phyloP scores from a whole-genome alignment of 2,888 invertebrate species.

The Gortyna flavago region DNA sequence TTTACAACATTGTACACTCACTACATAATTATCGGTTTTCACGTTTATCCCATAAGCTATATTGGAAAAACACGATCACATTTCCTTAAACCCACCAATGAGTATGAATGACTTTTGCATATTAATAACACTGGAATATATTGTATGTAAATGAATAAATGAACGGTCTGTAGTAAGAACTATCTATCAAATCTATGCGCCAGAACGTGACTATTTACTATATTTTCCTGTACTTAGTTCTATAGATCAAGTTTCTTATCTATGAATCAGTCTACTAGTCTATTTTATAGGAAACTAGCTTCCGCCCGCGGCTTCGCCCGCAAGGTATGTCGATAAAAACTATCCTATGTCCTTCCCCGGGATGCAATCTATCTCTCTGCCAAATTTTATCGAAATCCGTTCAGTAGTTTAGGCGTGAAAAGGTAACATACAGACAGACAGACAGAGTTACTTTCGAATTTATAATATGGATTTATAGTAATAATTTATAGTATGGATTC shows the following conservation, averaged over 20 bases:
- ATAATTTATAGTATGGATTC: too few relatives aligned
- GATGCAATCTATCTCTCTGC: too few relatives aligned
- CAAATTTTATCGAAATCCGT: too few relatives aligned
- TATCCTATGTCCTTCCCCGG: too few relatives aligned
- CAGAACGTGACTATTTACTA: constrained; percentile 62
- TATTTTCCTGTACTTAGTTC: constrained; percentile 25
- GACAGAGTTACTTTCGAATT: too few relatives aligned
- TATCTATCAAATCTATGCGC: constrained; percentile 5
- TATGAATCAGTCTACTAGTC: constrained; percentile 52
- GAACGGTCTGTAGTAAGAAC: not conserved
- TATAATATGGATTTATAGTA: too few relatives aligned
- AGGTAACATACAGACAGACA: too few relatives aligned
- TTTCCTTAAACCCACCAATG: constrained; percentile 3
- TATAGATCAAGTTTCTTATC: constrained; percentile 49
- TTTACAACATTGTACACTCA: constrained; percentile 22
- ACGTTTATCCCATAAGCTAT: constrained; percentile 28
- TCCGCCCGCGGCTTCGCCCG: too few relatives aligned
- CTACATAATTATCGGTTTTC: constrained; percentile 11
- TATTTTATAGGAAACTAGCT: constrained; percentile 50
- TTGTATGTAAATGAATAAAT: not conserved
- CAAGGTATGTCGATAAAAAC: too few relatives aligned
- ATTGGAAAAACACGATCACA: constrained; percentile 43
- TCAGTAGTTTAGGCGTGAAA: too few relatives aligned
- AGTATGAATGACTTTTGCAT: not conserved
- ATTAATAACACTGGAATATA: constrained; percentile 6